Conservation (phyloP, 2,888 invertebrate genomes). For the Hirtodrosophila duncani region DNA sequence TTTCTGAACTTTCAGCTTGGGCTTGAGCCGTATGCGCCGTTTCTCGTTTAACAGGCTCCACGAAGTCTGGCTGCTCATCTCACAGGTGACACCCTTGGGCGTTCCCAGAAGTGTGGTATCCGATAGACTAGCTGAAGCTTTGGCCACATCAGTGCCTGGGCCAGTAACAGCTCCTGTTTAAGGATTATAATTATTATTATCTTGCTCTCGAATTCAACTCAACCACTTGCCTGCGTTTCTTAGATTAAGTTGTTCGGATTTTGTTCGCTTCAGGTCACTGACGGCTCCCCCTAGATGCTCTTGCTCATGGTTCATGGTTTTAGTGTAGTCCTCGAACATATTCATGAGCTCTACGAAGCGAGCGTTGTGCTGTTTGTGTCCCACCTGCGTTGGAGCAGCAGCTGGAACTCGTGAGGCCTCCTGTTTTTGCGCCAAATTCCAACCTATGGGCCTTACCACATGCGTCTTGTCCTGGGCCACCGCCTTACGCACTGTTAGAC, state of each 20-base stretch:
- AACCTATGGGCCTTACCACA: constrained; percentile 20
- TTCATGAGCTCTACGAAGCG: constrained; percentile 46
- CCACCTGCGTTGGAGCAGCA: constrained; percentile 32
- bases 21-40: not conserved
- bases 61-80: constrained; percentile 40
- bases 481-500: not conserved
- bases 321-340: constrained; percentile 44
- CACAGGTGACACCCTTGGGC: constrained; percentile 22
- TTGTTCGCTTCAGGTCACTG: constrained; percentile 26
- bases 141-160: constrained; percentile 8
- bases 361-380: constrained; percentile 42
- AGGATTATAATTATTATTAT: not conserved
- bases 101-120: constrained; percentile 28
- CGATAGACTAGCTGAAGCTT: constrained; percentile 29
- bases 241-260: constrained; percentile 34
- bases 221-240: not conserved
- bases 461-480: not conserved
- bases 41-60: constrained; percentile 4
- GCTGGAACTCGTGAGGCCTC: not conserved
- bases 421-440: constrained; percentile 19
- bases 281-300: not conserved
- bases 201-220: constrained; percentile 15
- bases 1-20: not conserved
- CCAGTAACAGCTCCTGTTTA: constrained; percentile 1
- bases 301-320: constrained; percentile 24